Conservation (phyloP, 37 sponge, comb jelly and placozoan genomes). For the Spongilla lacustris region DNA sequence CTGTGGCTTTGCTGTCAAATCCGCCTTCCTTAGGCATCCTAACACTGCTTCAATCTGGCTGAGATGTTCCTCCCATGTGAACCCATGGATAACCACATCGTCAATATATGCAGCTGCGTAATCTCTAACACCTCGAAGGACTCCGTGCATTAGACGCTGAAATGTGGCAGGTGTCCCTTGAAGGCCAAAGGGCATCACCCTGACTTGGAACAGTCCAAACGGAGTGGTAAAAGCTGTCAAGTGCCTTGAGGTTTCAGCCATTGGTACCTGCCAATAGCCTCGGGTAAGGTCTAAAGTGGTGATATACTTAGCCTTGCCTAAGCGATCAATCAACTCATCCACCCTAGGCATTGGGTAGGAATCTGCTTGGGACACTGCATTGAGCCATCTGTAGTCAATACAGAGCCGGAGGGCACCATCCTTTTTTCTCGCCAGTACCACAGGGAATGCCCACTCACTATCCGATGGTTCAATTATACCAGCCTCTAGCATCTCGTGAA, state of each 20-base stretch:
- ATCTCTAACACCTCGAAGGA: no score
- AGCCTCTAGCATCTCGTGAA: constrained; percentile 6
- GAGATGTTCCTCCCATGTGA: no score
- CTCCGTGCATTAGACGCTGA: no score
- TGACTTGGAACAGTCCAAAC: constrained; percentile 25
- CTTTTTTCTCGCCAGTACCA: not conserved
- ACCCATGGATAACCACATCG: no score
- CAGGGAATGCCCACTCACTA: not conserved
- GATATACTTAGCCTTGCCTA: not conserved
- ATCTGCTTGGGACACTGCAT: not conserved
- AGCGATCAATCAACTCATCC: constrained; percentile 5
- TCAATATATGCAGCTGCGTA: no score
- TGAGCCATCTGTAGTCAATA: constrained; percentile 5
- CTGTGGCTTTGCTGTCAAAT: no score
- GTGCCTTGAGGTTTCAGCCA: not conserved
- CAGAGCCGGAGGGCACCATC: constrained; percentile 6
- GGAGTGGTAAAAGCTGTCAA: no score
- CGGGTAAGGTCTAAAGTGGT: not conserved
- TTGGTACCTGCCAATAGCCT: constrained; percentile 14
- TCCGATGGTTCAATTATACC: constrained; percentile 8
- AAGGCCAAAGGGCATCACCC: constrained; percentile 52
- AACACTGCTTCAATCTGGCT: no score
- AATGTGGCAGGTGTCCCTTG: no score
- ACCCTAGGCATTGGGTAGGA: constrained; percentile 8
- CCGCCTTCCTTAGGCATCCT: no score